Conservation (phyloP, 2,888 invertebrate species). For the Ypsolopha sequella region DNA sequence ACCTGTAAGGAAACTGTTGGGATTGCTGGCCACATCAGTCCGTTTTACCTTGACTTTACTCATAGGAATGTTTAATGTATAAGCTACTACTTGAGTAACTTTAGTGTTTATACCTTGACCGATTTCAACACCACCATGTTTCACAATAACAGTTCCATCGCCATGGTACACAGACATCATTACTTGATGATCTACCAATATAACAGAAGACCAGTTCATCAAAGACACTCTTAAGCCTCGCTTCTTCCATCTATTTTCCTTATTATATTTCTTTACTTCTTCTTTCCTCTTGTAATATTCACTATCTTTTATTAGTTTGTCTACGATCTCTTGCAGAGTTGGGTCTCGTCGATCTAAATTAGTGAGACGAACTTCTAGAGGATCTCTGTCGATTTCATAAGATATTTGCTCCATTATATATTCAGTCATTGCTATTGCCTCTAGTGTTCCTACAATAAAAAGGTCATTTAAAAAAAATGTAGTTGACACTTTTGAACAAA, state of each 20-base stretch:
- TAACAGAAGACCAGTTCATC: constrained; percentile 74
- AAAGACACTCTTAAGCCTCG: constrained; percentile 76
- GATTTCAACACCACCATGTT: constrained; percentile 81
- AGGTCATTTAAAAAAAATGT: not conserved
- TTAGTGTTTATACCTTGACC: constrained; percentile 86
- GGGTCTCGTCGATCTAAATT: constrained; percentile 52
- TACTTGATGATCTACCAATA: constrained; percentile 66
- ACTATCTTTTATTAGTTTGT: constrained; percentile 48
- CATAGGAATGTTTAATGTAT: constrained; percentile 74
- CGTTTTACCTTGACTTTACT: constrained; percentile 76
- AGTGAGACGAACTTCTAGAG: constrained; percentile 65
- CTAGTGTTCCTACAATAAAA: constrained; percentile 54
- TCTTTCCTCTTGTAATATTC: constrained; percentile 59
- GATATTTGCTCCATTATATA: constrained; percentile 78
- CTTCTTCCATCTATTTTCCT: constrained; percentile 84
- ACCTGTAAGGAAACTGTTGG: constrained; percentile 76
- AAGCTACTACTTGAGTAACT: constrained; percentile 76
- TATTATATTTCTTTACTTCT: constrained; percentile 66
- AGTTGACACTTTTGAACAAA: no score
- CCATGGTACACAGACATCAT: constrained; percentile 77
- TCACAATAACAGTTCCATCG: constrained; percentile 78
- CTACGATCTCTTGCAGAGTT: constrained; percentile 52
- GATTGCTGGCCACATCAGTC: constrained; percentile 68
- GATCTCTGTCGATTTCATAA: constrained; percentile 61
- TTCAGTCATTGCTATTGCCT: constrained; percentile 72